A percentile compares a stretch with the other conserved stretches of the same genome.
Evolutionary conservation across 2,113 vertebrate species (phyloP).

Genomic region (Catharus bicknelli): DNA sequence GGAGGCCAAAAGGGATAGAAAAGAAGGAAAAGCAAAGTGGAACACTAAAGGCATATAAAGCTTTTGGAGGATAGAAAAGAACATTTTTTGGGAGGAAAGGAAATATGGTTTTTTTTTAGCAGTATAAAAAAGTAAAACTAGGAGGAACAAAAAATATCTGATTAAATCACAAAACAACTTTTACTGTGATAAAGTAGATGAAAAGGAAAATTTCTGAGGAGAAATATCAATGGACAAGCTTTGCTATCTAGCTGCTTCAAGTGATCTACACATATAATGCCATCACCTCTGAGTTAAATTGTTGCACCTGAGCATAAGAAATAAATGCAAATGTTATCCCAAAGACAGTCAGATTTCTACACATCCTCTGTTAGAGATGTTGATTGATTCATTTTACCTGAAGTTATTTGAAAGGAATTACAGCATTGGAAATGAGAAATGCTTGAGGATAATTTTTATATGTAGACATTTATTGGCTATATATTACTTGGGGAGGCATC

Average conservation of each 20-base stretch:
- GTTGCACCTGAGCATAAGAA: background rate
- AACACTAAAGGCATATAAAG: background rate
- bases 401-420: background rate
- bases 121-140: background rate
- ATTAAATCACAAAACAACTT: background rate
- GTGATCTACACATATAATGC: background rate
- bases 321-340: background rate
- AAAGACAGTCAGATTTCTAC: background rate
- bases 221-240: background rate
- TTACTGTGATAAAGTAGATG: background rate
- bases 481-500: background rate
- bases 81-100: background rate
- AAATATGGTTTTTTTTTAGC: background rate
- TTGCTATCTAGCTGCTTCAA: background rate
- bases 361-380: background rate
- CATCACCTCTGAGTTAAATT: background rate
- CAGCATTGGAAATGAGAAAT: background rate
- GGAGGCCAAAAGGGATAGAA: background rate
- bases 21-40: background rate
- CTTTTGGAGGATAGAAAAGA: background rate
- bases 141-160: background rate
- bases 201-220: background rate
- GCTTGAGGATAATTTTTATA: background rate
- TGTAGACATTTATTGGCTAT: background rate
- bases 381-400: background rate